phyloP scores from a whole-genome alignment of 2,113 vertebrate genomes.

The Electrona antarctica region DNA sequence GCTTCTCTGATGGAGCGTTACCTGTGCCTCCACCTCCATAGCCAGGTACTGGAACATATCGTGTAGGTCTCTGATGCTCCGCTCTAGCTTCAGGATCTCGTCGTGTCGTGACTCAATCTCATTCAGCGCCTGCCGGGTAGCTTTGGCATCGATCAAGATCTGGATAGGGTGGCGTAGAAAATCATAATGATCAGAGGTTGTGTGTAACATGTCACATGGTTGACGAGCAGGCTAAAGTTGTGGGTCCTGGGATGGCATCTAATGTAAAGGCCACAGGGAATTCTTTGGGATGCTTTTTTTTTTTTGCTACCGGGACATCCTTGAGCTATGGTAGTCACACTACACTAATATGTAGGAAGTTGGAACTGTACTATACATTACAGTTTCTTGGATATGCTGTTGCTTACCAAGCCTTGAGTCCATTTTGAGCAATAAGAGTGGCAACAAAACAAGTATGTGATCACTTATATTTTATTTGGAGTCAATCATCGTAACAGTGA shows the following conservation, averaged over 20 bases:
- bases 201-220: neutral
- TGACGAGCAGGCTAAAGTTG: neutral
- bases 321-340: neutral
- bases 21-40: slow-evolving; percentile 90
- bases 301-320: neutral
- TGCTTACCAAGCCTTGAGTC: slow-evolving; percentile 44
- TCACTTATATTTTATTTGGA: neutral
- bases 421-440: slow-evolving; percentile 18
- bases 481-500: too few species aligned
- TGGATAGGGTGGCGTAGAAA: slow-evolving; percentile 36
- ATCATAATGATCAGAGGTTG: neutral
- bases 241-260: neutral
- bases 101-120: slow-evolving; percentile 89
- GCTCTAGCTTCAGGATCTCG: slow-evolving; percentile 90
- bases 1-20: slow-evolving; percentile 24
- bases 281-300: neutral
- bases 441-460: slow-evolving; percentile 40
- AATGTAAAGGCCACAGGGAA: neutral
- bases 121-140: slow-evolving; percentile 86
- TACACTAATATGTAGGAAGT: neutral
- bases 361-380: neutral
- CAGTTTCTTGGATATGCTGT: neutral
- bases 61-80: slow-evolving; percentile 88
- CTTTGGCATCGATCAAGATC: slow-evolving; percentile 87
- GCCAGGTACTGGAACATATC: slow-evolving; percentile 90